Base-by-base conservation (phyloP, 1,140 invertebrate genomes). In the Nasonia vitripennis region DNA sequence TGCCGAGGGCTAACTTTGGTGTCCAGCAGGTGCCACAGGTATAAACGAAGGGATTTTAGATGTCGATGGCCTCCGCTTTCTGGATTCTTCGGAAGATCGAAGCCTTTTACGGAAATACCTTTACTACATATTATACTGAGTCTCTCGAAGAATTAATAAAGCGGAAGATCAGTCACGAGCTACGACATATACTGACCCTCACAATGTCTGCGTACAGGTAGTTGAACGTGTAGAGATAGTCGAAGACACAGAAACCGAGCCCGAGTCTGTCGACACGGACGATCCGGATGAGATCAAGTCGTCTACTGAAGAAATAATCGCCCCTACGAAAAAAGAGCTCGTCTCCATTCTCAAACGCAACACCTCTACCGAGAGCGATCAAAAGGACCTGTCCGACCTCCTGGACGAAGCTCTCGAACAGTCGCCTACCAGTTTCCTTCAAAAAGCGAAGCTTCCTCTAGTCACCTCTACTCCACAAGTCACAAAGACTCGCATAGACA, bases 191-290 rank as follows among this genome's bases (percentile, higher is more conserved):
- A n/a, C 17, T 17, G 17, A 62, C 2, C 55, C 20, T 3, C 7
- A n/a, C 14, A 12, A 62, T 78, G 48, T 55, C 45, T 45, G 81
- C 41, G 37, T 20, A 73, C 51, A 87, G 75, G 91, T 92, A 83
- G 94, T 94, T 12, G 94, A 94, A 85, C 93, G 92, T 83, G 94
- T 95, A 27, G 94, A 95, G 87, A 94, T 95, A 62, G 85, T 93
- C 20, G 94, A 95, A 82, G 94, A 94, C 83, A 94, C 93, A 6
- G 94, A 95, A 89, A 95, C 94, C 0, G 94, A 94, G 78, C 89
- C 92, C 10, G 95, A 95, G 86, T 94, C 94, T 4, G 87, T 92
- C 67, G 95, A 95, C 74, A 94, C 94, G 5, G 95, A 95, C 12
- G 95, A 95, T 86, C 87, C 91, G 0, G 95, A 95, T n/a, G 92